Conservation (phyloP, 2,797 vertebrate species). For the Syndactyla subalaris region DNA sequence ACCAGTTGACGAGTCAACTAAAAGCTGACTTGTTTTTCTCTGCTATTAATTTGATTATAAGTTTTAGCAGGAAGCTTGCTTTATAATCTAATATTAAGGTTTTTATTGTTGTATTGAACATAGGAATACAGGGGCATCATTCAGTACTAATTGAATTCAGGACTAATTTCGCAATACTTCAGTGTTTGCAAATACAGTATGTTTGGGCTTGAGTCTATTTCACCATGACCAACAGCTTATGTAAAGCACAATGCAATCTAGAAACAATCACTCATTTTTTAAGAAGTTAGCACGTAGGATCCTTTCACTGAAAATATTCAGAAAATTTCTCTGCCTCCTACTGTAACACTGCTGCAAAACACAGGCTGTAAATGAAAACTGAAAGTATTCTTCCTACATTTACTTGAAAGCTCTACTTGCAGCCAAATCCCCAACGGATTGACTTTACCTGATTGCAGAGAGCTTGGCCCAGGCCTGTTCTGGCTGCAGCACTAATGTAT, state of each 20-base stretch:
- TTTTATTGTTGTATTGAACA: neutral
- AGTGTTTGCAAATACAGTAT: neutral
- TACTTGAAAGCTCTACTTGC: neutral
- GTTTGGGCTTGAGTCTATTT: neutral
- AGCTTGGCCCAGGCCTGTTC: conserved; percentile 90
- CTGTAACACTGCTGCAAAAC: neutral
- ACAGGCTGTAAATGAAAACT: neutral
- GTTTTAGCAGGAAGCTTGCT: neutral
- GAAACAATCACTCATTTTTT: neutral
- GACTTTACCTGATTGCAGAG: conserved; percentile 90
- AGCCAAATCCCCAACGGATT: neutral
- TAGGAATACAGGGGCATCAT: neutral
- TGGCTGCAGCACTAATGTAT: conserved; percentile 91
- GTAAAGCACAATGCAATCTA: neutral
- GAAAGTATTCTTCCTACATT: neutral
- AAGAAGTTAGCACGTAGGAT: neutral
- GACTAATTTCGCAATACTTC: neutral
- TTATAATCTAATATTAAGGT: neutral
- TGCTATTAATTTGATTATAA: neutral
- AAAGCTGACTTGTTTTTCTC: no score
- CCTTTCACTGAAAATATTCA: neutral
- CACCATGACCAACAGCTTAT: neutral
- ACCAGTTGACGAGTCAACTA: no score
- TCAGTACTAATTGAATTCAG: neutral
- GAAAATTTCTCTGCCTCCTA: neutral